Percentiles rank a stretch among this genome's conserved stretches.
These are phyloP conservation scores for Amphimallon solstitiale DNA, from an alignment of 2,888 invertebrate species.

Conservation along the genomic window DNA sequence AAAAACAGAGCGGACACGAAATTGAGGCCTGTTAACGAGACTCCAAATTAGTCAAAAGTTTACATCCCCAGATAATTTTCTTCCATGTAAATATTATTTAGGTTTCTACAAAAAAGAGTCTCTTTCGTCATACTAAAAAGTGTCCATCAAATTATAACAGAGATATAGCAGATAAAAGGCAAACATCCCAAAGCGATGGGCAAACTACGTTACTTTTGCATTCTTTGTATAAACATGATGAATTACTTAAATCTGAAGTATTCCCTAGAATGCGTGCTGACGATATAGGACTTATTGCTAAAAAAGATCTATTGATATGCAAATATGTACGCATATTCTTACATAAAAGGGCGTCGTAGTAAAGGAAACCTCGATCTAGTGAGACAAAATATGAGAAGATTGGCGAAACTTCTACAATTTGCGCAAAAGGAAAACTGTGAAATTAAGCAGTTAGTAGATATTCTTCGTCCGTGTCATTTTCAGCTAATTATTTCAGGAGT, in stretches of 20 bases:
- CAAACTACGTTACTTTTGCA: too few species aligned
- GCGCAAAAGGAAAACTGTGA: constrained; percentile 20
- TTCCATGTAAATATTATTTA: constrained; percentile 34
- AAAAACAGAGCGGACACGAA: too few species aligned
- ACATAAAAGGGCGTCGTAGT: constrained; percentile 42
- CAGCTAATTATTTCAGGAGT: too few species aligned
- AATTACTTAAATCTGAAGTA: constrained; percentile 37
- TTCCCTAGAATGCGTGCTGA: constrained; percentile 43
- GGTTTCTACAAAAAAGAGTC: constrained; percentile 37
- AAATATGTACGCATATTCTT: constrained; percentile 44
- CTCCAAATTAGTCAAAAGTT: too few species aligned
- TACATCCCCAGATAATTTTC: constrained; percentile 14
- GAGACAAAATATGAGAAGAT: too few species aligned
- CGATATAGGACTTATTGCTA: constrained; percentile 36
- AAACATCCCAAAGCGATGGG: too few species aligned
- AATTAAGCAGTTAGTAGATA: too few species aligned
- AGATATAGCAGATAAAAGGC: constrained; percentile 37
- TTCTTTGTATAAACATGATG: too few species aligned
- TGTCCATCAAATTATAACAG: too few species aligned
- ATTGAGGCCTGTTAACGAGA: too few species aligned
- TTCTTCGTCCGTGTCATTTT: too few species aligned
- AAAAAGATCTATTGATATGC: constrained; percentile 42
- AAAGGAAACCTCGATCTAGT: constrained; percentile 45
- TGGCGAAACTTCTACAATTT: constrained; percentile 42
- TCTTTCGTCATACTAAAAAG: too few species aligned